Percentiles rank a stretch among this genome's conserved stretches.
Conservation (phyloP, 2,113 vertebrate genomes). For the Miniopterus natalensis region DNA sequence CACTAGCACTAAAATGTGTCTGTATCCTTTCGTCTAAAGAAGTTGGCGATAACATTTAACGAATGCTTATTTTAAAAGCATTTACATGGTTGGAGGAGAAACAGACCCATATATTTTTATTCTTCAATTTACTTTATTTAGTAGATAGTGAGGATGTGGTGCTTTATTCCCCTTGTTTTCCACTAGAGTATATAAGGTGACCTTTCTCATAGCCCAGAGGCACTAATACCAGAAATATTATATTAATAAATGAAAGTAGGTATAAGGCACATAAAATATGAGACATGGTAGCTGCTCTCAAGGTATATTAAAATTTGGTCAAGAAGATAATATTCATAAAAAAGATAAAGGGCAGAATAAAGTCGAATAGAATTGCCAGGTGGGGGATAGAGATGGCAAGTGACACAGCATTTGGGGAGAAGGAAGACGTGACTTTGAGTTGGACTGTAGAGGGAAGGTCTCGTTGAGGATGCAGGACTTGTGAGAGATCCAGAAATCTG, state of each 20-base stretch:
- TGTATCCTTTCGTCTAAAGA: slow-evolving; percentile 38
- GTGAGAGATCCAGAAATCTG: neutral
- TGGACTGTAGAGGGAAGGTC: neutral
- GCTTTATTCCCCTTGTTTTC: neutral
- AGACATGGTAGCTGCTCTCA: neutral
- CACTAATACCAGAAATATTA: slow-evolving; percentile 48
- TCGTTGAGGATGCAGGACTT: neutral
- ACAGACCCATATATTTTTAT: neutral
- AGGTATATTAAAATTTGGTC: slow-evolving; percentile 52
- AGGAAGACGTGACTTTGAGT: neutral
- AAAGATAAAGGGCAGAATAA: slow-evolving; percentile 38
- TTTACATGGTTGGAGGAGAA: slow-evolving; percentile 27
- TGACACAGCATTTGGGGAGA: neutral
- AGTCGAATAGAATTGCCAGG: neutral
- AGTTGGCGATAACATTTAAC: slow-evolving; percentile 7
- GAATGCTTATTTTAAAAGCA: slow-evolving; percentile 56
- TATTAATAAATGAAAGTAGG: slow-evolving; percentile 57
- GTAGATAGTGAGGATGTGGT: neutral
- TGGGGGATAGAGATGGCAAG: neutral
- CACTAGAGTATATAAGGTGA: slow-evolving; percentile 13
- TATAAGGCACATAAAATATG: slow-evolving; percentile 16
- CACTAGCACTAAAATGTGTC: slow-evolving; percentile 31
- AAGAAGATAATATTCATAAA: slow-evolving; percentile 45
- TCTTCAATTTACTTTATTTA: slow-evolving; percentile 52
- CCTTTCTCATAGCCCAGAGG: neutral